Evolutionary conservation across 64 coral and sea anemone species (phyloP).

Genomic region (Actinia equina): DNA sequence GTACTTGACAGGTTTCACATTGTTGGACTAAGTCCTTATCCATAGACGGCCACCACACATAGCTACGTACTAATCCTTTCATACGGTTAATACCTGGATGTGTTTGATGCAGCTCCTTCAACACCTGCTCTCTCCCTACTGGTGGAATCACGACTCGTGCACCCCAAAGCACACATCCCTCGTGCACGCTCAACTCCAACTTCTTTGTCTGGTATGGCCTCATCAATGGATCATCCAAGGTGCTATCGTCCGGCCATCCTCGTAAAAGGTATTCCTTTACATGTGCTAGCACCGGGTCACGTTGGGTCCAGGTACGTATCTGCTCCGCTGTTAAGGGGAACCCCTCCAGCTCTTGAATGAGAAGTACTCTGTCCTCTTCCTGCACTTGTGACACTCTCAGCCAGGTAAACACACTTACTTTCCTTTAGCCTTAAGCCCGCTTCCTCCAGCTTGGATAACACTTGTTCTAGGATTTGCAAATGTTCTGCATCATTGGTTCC

Average conservation of each 20-base stretch:
- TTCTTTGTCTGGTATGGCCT: conserved; percentile 29
- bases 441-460: conserved; percentile 21
- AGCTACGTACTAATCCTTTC: conserved; percentile 43
- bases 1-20: conserved; percentile 37
- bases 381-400: conserved; percentile 15
- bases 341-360: background rate
- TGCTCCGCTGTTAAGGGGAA: conserved; percentile 38
- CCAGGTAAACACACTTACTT: conserved; percentile 44
- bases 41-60: conserved; percentile 37
- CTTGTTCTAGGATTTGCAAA: conserved; percentile 34
- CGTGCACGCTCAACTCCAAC: conserved; percentile 42
- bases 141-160: background rate
- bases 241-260: conserved; percentile 17
- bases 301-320: conserved; percentile 42
- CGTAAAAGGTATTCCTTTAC: background rate
- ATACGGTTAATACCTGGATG: conserved; percentile 40
- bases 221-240: conserved; percentile 13
- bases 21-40: conserved; percentile 42
- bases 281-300: conserved; percentile 26
- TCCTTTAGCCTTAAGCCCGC: conserved; percentile 36
- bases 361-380: too few species aligned
- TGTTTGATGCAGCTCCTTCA: conserved; percentile 32
- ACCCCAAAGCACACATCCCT: background rate
- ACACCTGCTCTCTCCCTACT: conserved; percentile 15
- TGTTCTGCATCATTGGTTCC: conserved; percentile 27